These are phyloP conservation scores for Gasterosteus nipponicus DNA, from an alignment of 2,113 vertebrate genomes.

Conservation along the genomic window DNA sequence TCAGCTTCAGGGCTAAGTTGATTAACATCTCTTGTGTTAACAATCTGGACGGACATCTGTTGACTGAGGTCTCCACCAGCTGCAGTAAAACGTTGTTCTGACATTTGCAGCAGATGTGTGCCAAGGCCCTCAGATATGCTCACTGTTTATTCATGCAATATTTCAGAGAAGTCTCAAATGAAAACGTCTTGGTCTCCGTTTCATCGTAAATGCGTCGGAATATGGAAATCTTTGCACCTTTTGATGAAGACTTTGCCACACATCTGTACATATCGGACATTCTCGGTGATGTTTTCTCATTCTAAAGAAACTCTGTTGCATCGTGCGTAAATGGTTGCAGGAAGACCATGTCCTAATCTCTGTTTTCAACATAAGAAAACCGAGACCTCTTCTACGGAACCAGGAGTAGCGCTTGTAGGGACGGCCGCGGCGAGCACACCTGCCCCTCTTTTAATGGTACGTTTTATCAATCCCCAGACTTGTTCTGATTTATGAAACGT, in stretches of 20 bases:
- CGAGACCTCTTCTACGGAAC: neutral
- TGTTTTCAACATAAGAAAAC: slow-evolving; percentile 12
- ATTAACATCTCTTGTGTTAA: slow-evolving; percentile 71
- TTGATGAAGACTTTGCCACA: neutral
- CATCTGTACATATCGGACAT: too few relatives aligned
- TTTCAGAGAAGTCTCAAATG: slow-evolving; percentile 5
- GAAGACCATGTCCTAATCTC: slow-evolving; percentile 1
- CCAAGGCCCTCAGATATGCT: neutral
- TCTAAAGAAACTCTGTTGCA: neutral
- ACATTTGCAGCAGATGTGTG: slow-evolving; percentile 32
- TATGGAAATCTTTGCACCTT: neutral
- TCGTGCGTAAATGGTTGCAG: neutral
- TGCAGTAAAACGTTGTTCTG: slow-evolving; percentile 50
- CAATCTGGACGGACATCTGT: slow-evolving; percentile 72
- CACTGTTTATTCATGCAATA: slow-evolving; percentile 12
- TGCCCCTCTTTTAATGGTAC: neutral
- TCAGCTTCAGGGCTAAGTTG: slow-evolving; percentile 63
- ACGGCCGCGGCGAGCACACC: slow-evolving; percentile 2
- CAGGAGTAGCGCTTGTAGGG: neutral
- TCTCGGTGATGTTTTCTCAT: neutral
- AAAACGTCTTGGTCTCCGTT: neutral
- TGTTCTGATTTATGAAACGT: neutral
- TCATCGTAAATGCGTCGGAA: too few relatives aligned
- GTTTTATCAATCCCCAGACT: slow-evolving; percentile 9
- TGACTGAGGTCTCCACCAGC: slow-evolving; percentile 52